Evolutionary conservation across 1,140 invertebrate species (phyloP).

Genomic region (Bombus affinis): DNA sequence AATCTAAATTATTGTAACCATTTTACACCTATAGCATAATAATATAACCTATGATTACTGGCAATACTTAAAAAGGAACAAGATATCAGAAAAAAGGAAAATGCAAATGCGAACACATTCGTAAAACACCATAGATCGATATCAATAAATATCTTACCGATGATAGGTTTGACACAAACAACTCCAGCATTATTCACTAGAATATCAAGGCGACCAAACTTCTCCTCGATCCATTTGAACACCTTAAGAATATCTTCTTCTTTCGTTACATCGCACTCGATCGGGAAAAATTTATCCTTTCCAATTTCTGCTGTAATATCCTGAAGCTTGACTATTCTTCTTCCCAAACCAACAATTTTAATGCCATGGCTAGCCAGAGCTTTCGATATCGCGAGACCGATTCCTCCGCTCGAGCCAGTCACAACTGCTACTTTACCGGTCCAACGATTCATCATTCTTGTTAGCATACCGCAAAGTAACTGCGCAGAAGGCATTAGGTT

Average conservation of each 20-base stretch:
- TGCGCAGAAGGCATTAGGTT: accelerated
- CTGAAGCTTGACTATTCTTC: conserved; percentile 69
- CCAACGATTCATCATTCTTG: conserved; percentile 85
- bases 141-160: conserved; percentile 35
- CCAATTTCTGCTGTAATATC: neutral
- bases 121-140: neutral
- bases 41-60: no score
- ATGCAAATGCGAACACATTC: accelerated
- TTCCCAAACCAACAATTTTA: no score
- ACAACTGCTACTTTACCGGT: conserved; percentile 86
- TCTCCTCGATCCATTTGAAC: conserved; percentile 84
- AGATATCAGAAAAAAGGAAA: no score
- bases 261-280: conserved; percentile 84
- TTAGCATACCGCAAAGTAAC: accelerated
- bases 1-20: accelerated
- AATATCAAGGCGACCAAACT: conserved; percentile 85
- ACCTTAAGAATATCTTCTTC: conserved; percentile 85
- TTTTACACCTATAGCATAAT: no score
- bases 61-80: no score
- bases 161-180: neutral
- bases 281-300: conserved; percentile 69
- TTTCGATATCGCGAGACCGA: no score
- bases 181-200: conserved; percentile 88
- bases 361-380: no score
- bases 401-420: conserved; percentile 82